Evolutionary conservation across 2,113 vertebrate species (phyloP).

Genomic region (Phyllostomus discolor): DNA sequence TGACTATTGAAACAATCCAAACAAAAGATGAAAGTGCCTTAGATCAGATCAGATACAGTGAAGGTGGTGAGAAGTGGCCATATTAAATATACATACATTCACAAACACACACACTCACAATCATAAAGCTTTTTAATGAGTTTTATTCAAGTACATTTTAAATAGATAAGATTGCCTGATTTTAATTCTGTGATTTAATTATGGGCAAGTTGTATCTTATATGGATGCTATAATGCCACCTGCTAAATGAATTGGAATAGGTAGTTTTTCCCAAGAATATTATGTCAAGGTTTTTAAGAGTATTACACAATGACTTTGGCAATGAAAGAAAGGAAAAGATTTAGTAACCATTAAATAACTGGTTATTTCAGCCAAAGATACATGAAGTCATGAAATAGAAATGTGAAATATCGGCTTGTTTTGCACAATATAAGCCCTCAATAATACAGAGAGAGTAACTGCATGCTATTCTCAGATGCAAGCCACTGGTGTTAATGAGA

Average conservation of each 20-base stretch:
- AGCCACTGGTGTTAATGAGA: not conserved
- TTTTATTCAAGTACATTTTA: not conserved
- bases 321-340: not conserved
- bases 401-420: not conserved
- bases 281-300: not conserved
- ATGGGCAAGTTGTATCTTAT: not conserved
- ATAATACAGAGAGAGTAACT: not conserved
- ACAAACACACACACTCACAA: not conserved
- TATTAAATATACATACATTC: not conserved
- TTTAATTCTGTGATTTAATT: slow-evolving; percentile 30
- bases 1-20: not conserved
- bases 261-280: not conserved
- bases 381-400: not conserved
- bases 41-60: not conserved
- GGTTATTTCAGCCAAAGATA: not conserved
- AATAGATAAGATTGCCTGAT: not conserved
- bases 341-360: not conserved
- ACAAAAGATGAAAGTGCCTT: not conserved
- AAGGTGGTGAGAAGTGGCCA: not conserved
- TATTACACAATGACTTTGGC: not conserved
- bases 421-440: not conserved
- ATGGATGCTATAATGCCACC: not conserved
- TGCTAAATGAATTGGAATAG: not conserved
- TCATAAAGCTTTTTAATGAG: not conserved
- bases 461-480: not conserved